Conservation (phyloP, 2,888 invertebrate genomes). For the Cinara cedri region DNA sequence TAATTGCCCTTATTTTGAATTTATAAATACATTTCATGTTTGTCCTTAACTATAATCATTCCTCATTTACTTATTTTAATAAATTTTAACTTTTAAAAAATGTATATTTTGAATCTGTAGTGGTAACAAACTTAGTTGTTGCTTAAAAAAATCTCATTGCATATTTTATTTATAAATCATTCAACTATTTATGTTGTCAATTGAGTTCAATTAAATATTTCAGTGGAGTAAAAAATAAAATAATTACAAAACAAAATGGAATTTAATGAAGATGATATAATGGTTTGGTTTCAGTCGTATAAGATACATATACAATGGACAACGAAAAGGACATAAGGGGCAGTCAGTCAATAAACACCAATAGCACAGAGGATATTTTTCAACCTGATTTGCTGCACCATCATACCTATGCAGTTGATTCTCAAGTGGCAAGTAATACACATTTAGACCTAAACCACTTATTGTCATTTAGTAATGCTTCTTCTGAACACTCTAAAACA, state of each 20-base stretch:
- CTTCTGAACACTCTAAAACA: conserved; percentile 25
- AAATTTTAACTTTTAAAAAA: no score
- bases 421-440: conserved; percentile 38
- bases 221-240: conserved; percentile 53
- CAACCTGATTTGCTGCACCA: conserved; percentile 41
- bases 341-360: conserved; percentile 29
- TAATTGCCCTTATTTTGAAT: background rate
- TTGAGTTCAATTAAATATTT: conserved; percentile 48
- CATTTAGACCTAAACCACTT: conserved; percentile 36
- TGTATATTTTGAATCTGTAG: background rate
- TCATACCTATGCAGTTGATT: conserved; percentile 26
- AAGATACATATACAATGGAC: conserved; percentile 51
- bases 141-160: background rate
- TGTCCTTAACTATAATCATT: background rate
- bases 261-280: conserved; percentile 48
- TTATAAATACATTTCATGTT: background rate
- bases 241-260: conserved; percentile 49
- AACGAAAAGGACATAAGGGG: conserved; percentile 35
- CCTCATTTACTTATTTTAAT: no score
- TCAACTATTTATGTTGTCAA: conserved; percentile 33
- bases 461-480: conserved; percentile 39
- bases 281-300: conserved; percentile 55
- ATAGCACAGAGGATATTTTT: conserved; percentile 36
- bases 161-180: conserved; percentile 1
- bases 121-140: background rate